Conservation (phyloP, 2,113 vertebrate species). For the Mormyrus iriodes region DNA sequence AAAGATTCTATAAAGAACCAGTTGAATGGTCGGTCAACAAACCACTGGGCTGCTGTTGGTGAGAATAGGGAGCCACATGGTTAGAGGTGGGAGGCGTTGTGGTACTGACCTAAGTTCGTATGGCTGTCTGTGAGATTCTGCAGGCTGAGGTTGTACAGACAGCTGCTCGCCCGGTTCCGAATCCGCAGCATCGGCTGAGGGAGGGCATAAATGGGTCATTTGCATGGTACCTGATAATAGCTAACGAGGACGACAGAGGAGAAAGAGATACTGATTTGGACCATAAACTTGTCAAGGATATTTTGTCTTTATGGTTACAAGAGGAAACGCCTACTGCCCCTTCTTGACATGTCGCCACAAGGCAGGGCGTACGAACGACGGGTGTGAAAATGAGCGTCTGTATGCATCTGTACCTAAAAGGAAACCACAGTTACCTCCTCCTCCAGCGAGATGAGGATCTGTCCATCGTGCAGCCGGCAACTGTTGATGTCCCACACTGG, state of each 20-base stretch:
- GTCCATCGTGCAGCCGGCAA: constrained; percentile 73
- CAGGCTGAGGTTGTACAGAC: constrained; percentile 50
- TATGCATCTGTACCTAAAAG: neutral
- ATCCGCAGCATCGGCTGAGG: constrained; percentile 52
- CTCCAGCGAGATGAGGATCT: constrained; percentile 67
- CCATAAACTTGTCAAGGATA: neutral
- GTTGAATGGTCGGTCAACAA: neutral
- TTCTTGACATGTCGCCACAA: neutral
- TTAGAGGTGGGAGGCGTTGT: neutral
- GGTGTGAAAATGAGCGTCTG: neutral
- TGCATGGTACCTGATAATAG: neutral
- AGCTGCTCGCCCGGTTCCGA: constrained; percentile 57
- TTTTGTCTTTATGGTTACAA: neutral
- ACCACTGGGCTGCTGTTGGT: neutral
- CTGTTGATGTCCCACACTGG: constrained; percentile 80
- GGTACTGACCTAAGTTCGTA: constrained; percentile 47
- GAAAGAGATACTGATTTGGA: neutral
- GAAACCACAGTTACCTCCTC: constrained; percentile 67
- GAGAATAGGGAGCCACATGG: neutral
- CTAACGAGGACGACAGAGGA: neutral
- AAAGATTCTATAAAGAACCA: neutral
- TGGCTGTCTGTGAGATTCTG: constrained; percentile 50
- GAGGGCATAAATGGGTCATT: neutral
- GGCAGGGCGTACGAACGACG: neutral
- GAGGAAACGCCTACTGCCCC: neutral